These are phyloP conservation scores for Peromyscus melanophrys DNA, from an alignment of 2,797 vertebrate genomes.

Conservation along the genomic window DNA sequence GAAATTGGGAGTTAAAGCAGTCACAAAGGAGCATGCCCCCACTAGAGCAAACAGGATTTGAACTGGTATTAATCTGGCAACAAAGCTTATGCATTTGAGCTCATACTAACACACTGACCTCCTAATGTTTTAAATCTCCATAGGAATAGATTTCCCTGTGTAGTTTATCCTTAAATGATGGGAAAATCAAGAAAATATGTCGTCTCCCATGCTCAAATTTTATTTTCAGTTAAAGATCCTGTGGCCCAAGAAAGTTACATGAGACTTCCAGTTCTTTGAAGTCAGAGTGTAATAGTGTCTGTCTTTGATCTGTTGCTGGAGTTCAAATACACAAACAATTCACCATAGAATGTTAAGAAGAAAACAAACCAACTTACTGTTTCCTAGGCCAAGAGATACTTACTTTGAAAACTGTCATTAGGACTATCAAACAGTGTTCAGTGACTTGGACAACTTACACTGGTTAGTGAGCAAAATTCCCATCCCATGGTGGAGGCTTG, in stretches of 20 bases:
- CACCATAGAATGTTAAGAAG: neutral
- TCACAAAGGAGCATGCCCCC: neutral
- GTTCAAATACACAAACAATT: neutral
- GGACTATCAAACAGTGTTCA: neutral
- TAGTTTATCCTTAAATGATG: slow-evolving; percentile 2
- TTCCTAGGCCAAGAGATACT: neutral
- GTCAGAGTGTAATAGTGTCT: neutral
- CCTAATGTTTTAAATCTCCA: neutral
- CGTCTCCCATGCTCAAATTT: neutral
- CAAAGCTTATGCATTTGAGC: neutral
- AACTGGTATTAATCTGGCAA: neutral
- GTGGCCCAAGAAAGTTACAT: neutral
- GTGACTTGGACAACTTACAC: neutral
- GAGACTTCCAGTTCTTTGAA: neutral
- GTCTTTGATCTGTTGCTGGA: neutral
- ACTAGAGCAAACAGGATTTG: neutral
- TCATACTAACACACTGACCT: neutral
- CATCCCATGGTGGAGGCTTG: neutral
- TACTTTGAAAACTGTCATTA: neutral
- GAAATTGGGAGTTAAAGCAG: slow-evolving; percentile 7
- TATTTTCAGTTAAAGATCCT: neutral
- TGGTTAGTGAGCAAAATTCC: neutral
- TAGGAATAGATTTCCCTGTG: neutral
- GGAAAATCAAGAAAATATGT: neutral
- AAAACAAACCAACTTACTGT: neutral